phyloP scores from a whole-genome alignment of 2,888 invertebrate species.

The Lycaena phlaeas region DNA sequence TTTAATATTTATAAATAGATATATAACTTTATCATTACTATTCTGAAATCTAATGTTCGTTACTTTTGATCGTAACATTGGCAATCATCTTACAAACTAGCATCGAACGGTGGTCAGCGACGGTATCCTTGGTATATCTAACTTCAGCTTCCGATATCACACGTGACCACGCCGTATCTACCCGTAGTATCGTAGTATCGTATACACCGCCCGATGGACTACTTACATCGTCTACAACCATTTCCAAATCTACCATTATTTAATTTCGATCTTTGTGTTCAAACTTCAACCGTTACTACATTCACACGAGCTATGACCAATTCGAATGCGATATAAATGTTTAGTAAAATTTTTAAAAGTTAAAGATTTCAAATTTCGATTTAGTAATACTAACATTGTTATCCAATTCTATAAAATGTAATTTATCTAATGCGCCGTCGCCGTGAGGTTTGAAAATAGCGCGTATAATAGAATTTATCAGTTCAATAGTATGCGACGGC shows the following conservation, averaged over 20 bases:
- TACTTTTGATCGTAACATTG: slow-evolving; percentile 67
- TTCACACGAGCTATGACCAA: slow-evolving; percentile 45
- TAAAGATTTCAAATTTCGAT: slow-evolving; percentile 52
- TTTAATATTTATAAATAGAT: slow-evolving; percentile 70
- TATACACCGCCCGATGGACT: slow-evolving; percentile 35
- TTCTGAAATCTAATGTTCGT: slow-evolving; percentile 60
- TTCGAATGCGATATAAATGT: slow-evolving; percentile 49
- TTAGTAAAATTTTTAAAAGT: slow-evolving; percentile 56
- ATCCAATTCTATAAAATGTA: slow-evolving; percentile 12
- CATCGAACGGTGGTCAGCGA: slow-evolving; percentile 38
- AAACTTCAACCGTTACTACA: slow-evolving; percentile 32
- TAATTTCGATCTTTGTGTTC: slow-evolving; percentile 32
- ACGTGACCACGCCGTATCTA: not conserved
- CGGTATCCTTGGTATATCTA: not conserved
- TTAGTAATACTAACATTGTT: slow-evolving; percentile 44
- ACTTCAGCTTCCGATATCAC: not conserved
- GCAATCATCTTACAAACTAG: slow-evolving; percentile 66
- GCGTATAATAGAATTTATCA: no score
- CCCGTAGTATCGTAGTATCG: slow-evolving; percentile 5
- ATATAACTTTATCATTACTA: slow-evolving; percentile 63
- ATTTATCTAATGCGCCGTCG: not conserved
- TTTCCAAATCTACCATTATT: slow-evolving; percentile 33
- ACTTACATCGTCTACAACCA: slow-evolving; percentile 36
- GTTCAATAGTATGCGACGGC: slow-evolving; percentile 10
- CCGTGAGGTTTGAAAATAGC: slow-evolving; percentile 6